A percentile compares a stretch with the other conserved stretches of the same genome.
These are phyloP conservation scores for Trinectes maculatus DNA, from an alignment of 2,113 vertebrate genomes.

Conservation along the genomic window DNA sequence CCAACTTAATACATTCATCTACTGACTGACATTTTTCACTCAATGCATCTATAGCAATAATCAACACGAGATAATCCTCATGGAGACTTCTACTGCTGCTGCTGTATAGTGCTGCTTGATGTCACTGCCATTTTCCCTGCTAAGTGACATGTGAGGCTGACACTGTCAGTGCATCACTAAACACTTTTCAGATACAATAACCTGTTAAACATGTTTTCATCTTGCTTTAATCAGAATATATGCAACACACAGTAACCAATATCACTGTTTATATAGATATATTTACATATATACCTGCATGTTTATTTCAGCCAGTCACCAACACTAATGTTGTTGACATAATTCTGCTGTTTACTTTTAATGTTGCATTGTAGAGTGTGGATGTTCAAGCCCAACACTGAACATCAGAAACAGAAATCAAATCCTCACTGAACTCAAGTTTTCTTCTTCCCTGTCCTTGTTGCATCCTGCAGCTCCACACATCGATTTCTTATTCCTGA, in stretches of 20 bases:
- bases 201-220: no score
- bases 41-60: neutral
- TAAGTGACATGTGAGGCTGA: neutral
- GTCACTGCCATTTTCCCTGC: neutral
- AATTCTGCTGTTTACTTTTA: neutral
- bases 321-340: neutral
- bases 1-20: neutral
- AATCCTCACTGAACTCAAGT: neutral
- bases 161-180: neutral
- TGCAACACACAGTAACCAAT: neutral
- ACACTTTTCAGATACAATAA: neutral
- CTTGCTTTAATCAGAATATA: no score
- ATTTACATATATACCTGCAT: no score
- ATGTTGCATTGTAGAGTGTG: neutral
- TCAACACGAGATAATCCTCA: neutral
- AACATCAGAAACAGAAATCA: neutral
- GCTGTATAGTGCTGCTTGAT: neutral
- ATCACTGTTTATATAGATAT: neutral
- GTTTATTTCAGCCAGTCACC: neutral
- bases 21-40: neutral
- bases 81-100: neutral
- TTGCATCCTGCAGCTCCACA: conserved; percentile 17
- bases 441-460: neutral
- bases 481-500: no score
- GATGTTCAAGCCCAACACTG: no score